Conservation (phyloP, 2,888 invertebrate species). For the Campopleginae sp. region DNA sequence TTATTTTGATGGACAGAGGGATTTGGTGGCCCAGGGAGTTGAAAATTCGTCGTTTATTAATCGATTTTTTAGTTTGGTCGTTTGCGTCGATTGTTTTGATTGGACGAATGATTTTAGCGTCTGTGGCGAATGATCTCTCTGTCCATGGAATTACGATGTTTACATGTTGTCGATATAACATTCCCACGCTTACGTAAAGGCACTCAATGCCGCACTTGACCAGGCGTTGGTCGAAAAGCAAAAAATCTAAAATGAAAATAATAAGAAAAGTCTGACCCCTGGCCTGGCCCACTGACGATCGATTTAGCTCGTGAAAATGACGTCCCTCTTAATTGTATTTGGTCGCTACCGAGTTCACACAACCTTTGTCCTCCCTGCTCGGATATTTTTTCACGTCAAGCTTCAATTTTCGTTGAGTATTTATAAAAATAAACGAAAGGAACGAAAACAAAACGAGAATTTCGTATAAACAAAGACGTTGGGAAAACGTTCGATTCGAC, state of each 20-base stretch:
- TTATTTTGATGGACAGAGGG: constrained; percentile 78
- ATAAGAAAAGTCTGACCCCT: constrained; percentile 49
- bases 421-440: constrained; percentile 18
- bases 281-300: constrained; percentile 56
- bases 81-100: not conserved
- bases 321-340: constrained; percentile 13
- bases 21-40: constrained; percentile 67
- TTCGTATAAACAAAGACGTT: constrained; percentile 26
- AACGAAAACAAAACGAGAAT: constrained; percentile 10
- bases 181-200: constrained; percentile 84
- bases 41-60: constrained; percentile 4
- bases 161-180: constrained; percentile 84
- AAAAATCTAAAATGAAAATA: constrained; percentile 45
- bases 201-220: constrained; percentile 84
- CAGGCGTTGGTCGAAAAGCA: constrained; percentile 78
- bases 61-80: not conserved
- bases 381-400: constrained; percentile 52
- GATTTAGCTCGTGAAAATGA: constrained; percentile 64
- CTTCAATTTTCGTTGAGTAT: constrained; percentile 2
- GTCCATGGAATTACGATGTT: constrained; percentile 79
- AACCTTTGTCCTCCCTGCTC: constrained; percentile 51
- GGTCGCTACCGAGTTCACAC: constrained; percentile 40
- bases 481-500: not conserved
- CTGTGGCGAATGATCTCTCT: constrained; percentile 74
- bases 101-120: not conserved